Evolutionary conservation across 2,797 vertebrate species (phyloP), one percentile per base, ranked within the genome.

Genomic region (Danio aesculapii): DNA sequence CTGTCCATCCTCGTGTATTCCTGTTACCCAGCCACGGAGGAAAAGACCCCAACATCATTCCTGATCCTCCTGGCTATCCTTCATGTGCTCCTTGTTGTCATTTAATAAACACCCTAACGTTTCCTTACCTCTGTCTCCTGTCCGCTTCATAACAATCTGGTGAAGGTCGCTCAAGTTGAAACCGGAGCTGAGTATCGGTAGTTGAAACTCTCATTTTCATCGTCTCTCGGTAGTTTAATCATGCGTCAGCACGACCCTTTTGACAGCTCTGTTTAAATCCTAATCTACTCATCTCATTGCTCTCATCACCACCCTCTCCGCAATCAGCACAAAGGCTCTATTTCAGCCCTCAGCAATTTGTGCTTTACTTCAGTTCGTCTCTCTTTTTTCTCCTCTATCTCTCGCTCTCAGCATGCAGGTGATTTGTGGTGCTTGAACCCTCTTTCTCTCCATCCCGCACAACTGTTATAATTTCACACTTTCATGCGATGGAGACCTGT

Each of bases 191-290:
- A 75, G 57, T 16, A 58, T 55, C 5, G 7, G 6, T 9, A 50
- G 44, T 63, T 55, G 19, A 78, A 69, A 41, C 10, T 13, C 77
- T 66, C 11, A 59, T 88, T 83, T 83, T 67, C 76, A 19, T 76
- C 44, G 49, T 67, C 82, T 62, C 75, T 87, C 77, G 57, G 67
- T 78, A 88, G 88, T 87, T 81, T 61, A 75, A 87, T 86, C 86
- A 86, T 82, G 87, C 14, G 52, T 69, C 41, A 47, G 62, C 63
- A 64, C 55, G 50, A 76, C 66, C 78, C 72, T 75, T 47, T 81
- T 87, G 87, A 84, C 85, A 84, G 89, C 89, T 82, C 72, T 0
- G 47, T 83, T 74, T 79, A 86, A 88, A 85, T 82, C 80, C 79
- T 82, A 83, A 88, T 84, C 81, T 69, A 43, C 77, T 43, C 81